A percentile compares a stretch with the other conserved stretches of the same genome.
phyloP scores from a whole-genome alignment of 2,888 invertebrate genomes.

The Melinopterus prodromus region DNA sequence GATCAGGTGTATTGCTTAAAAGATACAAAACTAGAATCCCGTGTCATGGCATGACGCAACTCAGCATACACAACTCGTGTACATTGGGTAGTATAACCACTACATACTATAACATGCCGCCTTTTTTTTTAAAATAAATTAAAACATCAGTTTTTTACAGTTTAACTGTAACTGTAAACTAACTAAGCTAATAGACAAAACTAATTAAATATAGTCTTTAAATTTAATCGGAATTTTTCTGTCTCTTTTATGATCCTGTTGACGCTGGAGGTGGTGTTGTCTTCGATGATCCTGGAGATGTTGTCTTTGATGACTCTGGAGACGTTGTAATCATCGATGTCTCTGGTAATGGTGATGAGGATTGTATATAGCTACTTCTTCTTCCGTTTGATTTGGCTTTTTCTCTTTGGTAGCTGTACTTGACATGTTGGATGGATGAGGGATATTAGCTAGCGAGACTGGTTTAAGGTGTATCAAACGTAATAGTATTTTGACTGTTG shows the following conservation, averaged over 20 bases:
- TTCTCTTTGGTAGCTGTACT: not conserved
- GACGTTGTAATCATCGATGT: not conserved
- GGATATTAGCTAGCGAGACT: not conserved
- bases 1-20: too few relatives aligned
- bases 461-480: not conserved
- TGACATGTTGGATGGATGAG: not conserved
- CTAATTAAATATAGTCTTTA: not conserved
- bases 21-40: too few relatives aligned
- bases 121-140: too few relatives aligned
- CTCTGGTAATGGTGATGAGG: not conserved
- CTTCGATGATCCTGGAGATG: too few relatives aligned
- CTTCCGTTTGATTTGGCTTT: not conserved
- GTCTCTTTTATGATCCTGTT: too few relatives aligned
- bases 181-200: not conserved
- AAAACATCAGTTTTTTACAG: too few relatives aligned
- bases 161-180: too few relatives aligned
- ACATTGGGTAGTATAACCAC: too few relatives aligned
- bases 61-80: too few relatives aligned
- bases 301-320: not conserved
- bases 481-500: constrained; percentile 1
- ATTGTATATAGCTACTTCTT: not conserved
- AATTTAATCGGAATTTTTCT: not conserved
- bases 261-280: not conserved
- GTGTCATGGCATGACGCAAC: too few relatives aligned
- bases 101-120: too few relatives aligned